Evolutionary conservation across 2,888 invertebrate genomes (phyloP).

Genomic region (Sclerodermus sp.): DNA sequence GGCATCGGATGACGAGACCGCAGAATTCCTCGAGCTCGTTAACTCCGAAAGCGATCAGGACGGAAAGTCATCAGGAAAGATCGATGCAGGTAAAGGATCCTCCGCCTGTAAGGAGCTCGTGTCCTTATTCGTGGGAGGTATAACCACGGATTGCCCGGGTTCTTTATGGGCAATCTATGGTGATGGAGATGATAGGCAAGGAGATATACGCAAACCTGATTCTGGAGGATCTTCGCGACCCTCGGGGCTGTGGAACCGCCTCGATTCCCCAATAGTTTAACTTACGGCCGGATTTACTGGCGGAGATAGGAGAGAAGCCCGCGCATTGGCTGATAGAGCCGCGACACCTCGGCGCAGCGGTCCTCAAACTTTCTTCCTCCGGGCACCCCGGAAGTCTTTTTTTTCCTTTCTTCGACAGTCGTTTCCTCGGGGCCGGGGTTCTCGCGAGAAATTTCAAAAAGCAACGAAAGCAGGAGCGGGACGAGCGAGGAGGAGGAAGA

Average conservation of each 20-base stretch:
- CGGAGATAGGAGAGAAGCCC: constrained; percentile 48
- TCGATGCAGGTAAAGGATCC: constrained; percentile 40
- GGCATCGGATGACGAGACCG: too few relatives aligned
- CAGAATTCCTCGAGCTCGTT: background rate
- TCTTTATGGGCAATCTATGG: constrained; percentile 59
- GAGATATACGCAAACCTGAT: constrained; percentile 57
- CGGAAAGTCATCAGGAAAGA: constrained; percentile 25
- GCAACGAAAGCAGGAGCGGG: background rate
- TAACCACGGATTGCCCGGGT: constrained; percentile 56
- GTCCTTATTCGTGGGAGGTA: constrained; percentile 34
- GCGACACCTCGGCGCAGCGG: constrained; percentile 46
- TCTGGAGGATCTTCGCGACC: constrained; percentile 44
- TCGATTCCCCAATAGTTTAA: constrained; percentile 57
- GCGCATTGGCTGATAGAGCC: constrained; percentile 49
- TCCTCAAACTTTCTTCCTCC: constrained; percentile 34
- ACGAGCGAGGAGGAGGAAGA: constrained; percentile 8
- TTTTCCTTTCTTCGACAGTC: background rate
- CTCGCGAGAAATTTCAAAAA: background rate
- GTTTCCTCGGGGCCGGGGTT: background rate
- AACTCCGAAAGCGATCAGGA: background rate
- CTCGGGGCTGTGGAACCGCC: constrained; percentile 17
- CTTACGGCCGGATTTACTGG: constrained; percentile 57
- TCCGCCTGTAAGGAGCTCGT: constrained; percentile 18
- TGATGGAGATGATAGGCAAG: constrained; percentile 58
- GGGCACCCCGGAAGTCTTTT: background rate